Conservation (phyloP, 2,888 invertebrate genomes). For the Plutella xylostella region DNA sequence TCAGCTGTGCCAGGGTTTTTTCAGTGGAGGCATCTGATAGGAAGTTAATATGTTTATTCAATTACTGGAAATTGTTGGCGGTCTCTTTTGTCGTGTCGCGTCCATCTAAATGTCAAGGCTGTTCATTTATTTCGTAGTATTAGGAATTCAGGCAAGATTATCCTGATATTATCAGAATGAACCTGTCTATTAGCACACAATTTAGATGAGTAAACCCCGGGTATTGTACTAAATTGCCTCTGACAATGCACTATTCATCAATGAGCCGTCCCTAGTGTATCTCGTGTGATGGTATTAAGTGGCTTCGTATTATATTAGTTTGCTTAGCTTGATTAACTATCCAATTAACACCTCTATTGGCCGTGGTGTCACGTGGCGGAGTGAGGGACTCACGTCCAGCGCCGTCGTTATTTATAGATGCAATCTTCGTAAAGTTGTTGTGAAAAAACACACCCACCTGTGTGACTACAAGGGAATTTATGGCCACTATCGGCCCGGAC, state of each 20-base stretch:
- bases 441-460: constrained; percentile 43
- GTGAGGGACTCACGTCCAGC: constrained; percentile 48
- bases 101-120: too few relatives aligned
- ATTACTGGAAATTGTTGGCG: not conserved
- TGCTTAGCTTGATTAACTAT: constrained; percentile 45
- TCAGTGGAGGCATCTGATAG: constrained; percentile 18
- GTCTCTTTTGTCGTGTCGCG: too few relatives aligned
- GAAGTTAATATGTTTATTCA: not conserved
- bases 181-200: too few relatives aligned
- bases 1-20: constrained; percentile 49
- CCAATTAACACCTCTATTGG: constrained; percentile 57
- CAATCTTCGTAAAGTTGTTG: constrained; percentile 47
- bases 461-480: constrained; percentile 41
- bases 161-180: too few relatives aligned
- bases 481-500: constrained; percentile 42
- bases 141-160: too few relatives aligned
- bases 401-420: constrained; percentile 53
- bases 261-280: too few relatives aligned
- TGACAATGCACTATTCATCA: too few relatives aligned
- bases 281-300: too few relatives aligned
- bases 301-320: constrained; percentile 1
- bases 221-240: too few relatives aligned
- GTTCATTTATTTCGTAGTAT: too few relatives aligned
- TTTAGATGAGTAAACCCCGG: too few relatives aligned
- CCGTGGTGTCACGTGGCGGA: constrained; percentile 36